These are phyloP conservation scores for Hipparchia semele DNA, from an alignment of 2,888 invertebrate genomes.

Conservation along the genomic window DNA sequence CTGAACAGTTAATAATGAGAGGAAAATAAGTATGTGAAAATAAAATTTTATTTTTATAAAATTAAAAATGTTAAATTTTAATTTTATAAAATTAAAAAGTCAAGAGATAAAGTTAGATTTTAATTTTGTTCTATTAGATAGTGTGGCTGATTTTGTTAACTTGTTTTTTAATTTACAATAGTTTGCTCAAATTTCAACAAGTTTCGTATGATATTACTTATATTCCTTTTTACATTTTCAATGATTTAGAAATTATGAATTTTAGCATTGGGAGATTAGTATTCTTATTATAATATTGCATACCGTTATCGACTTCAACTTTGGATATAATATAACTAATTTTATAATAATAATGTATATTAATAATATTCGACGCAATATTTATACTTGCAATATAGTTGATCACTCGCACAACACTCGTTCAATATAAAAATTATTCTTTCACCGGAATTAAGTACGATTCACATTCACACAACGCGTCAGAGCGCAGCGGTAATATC, in stretches of 20 bases:
- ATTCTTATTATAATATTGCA: conserved; percentile 30
- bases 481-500: too few species aligned
- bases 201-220: not conserved
- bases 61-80: not conserved
- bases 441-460: conserved; percentile 38
- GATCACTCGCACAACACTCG: conserved; percentile 56
- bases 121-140: not conserved
- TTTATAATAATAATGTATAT: conserved; percentile 33
- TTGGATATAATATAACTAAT: conserved; percentile 35
- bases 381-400: conserved; percentile 47
- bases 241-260: not conserved
- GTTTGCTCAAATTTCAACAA: not conserved
- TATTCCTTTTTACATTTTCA: not conserved
- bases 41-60: not conserved
- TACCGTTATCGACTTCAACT: conserved; percentile 32
- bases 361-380: conserved; percentile 50
- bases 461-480: too few species aligned
- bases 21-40: not conserved
- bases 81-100: conserved; percentile 1
- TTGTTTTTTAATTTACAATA: not conserved
- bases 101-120: not conserved
- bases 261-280: conserved; percentile 1
- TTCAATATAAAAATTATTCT: conserved; percentile 46
- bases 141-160: not conserved
- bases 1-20: conserved; percentile 2